Conservation (phyloP, 2,888 invertebrate genomes). For the Agrotis clavis region DNA sequence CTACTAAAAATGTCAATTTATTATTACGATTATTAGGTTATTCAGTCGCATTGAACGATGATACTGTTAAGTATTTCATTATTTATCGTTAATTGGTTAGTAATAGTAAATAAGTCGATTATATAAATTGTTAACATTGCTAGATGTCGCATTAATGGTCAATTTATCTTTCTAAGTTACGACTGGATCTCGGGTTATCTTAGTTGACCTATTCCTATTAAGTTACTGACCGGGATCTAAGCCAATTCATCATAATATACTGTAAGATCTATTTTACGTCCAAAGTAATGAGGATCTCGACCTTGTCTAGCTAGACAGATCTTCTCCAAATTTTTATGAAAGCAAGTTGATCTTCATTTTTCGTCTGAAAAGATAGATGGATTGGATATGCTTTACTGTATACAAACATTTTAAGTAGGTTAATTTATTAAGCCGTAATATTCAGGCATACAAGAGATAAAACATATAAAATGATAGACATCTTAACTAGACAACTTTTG, state of each 20-base stretch:
- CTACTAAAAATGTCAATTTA: constrained; percentile 48
- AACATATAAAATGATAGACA: too few species aligned
- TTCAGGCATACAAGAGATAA: too few species aligned
- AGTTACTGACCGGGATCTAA: constrained; percentile 24
- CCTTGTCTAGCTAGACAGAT: neutral
- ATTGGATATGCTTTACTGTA: neutral
- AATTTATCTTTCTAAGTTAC: constrained; percentile 24
- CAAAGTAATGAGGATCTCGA: neutral
- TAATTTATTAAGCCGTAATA: too few species aligned
- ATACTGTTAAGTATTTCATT: neutral
- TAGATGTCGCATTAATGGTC: constrained; percentile 22
- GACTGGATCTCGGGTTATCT: constrained; percentile 15
- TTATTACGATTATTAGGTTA: constrained; percentile 41
- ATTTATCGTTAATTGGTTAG: constrained; percentile 21
- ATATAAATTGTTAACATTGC: constrained; percentile 18
- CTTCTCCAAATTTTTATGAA: neutral
- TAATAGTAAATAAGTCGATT: constrained; percentile 25
- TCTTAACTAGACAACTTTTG: too few species aligned
- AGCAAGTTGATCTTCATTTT: neutral
- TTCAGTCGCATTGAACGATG: constrained; percentile 22
- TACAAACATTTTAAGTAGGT: too few species aligned
- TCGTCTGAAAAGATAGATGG: neutral
- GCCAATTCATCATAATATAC: neutral
- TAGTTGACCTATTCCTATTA: neutral
- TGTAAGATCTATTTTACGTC: neutral